Conservation (phyloP, 2,797 vertebrate genomes). For the Phrynocephalus guinanensis region DNA sequence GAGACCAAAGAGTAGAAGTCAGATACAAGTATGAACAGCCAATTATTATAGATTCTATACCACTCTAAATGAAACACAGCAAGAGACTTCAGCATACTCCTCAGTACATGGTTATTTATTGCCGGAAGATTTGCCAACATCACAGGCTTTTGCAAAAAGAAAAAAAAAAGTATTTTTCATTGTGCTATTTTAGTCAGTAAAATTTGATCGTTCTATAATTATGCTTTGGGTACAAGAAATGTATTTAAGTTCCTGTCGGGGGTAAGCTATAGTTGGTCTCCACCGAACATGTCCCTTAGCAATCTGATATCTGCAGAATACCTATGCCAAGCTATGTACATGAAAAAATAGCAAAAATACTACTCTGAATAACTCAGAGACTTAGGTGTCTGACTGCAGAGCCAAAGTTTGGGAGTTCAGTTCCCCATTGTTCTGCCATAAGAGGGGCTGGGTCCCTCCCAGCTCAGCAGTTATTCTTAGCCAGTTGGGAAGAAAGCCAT, state of each 20-base stretch:
- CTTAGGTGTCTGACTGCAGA: too few relatives aligned
- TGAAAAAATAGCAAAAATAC: neutral
- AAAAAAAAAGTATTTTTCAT: neutral
- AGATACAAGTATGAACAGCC: slow-evolving; percentile 39
- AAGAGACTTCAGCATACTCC: slow-evolving; percentile 41
- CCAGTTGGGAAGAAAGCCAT: neutral
- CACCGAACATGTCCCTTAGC: neutral
- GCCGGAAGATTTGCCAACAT: slow-evolving; percentile 40
- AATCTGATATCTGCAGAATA: neutral
- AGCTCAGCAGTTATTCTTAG: neutral
- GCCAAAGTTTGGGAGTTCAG: too few relatives aligned
- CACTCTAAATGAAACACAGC: slow-evolving; percentile 54
- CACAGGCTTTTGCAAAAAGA: neutral
- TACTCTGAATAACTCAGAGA: too few relatives aligned
- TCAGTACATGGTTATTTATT: slow-evolving; percentile 10
- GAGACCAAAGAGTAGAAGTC: slow-evolving; percentile 19
- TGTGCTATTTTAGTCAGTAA: neutral
- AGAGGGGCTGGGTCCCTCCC: too few relatives aligned
- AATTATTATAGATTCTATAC: slow-evolving; percentile 33
- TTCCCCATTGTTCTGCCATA: too few relatives aligned
- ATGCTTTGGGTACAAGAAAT: neutral
- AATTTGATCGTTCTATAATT: slow-evolving; percentile 16
- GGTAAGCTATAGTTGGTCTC: slow-evolving; percentile 2
- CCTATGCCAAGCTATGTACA: neutral
- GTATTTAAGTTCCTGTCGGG: neutral